Conservation (phyloP, 2,888 invertebrate genomes). For the Aethes cnicana region DNA sequence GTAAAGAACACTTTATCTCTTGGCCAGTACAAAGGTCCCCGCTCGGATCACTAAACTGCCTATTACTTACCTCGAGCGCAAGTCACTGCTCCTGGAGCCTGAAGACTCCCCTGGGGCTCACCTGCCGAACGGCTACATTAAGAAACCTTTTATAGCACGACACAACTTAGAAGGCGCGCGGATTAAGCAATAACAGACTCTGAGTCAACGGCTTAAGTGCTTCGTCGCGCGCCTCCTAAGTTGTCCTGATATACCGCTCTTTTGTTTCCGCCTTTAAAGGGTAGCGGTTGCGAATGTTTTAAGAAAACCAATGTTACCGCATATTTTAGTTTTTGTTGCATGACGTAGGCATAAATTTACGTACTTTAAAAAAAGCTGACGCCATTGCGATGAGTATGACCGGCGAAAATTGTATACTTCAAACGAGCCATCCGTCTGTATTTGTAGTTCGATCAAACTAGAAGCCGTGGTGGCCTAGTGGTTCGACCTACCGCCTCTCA, state of each 20-base stretch:
- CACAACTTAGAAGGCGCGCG: too few relatives aligned
- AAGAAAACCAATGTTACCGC: conserved; percentile 18
- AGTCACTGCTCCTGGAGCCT: conserved; percentile 57
- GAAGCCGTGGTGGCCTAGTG: too few relatives aligned
- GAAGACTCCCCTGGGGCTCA: conserved; percentile 64
- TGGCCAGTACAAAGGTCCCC: not conserved
- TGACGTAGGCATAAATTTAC: not conserved
- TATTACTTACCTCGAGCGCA: conserved; percentile 40
- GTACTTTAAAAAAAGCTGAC: not conserved
- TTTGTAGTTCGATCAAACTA: too few relatives aligned
- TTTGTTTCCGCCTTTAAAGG: conserved; percentile 48
- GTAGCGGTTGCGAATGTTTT: conserved; percentile 23
- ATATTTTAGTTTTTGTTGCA: conserved; percentile 10
- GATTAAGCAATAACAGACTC: too few relatives aligned
- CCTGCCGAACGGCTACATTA: conserved; percentile 63
- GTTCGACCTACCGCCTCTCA: too few relatives aligned
- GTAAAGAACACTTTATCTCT: not conserved
- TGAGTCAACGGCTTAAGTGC: too few relatives aligned
- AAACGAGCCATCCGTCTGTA: too few relatives aligned
- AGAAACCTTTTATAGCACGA: conserved; percentile 64
- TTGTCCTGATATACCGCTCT: too few relatives aligned
- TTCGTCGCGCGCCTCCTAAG: too few relatives aligned
- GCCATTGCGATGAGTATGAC: not conserved
- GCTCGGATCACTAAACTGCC: not conserved
- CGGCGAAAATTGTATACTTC: too few relatives aligned